Conservation (phyloP, 1,140 invertebrate genomes). For the Zaprionus capensis region DNA sequence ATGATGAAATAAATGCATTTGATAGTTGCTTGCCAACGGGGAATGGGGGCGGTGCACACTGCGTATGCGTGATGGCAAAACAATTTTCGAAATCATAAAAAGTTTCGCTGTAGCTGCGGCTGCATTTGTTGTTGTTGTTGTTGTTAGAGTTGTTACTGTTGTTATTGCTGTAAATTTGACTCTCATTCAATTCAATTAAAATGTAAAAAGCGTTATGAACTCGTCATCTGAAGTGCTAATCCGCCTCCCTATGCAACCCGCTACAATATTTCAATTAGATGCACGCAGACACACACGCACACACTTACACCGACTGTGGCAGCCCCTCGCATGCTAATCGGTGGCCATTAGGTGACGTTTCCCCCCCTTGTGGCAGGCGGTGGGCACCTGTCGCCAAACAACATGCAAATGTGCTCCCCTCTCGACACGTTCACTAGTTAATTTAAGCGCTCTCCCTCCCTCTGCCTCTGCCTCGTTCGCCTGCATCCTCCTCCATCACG, state of each 20-base stretch:
- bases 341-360: constrained; percentile 64
- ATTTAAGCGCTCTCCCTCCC: constrained; percentile 54
- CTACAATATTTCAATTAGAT: constrained; percentile 66
- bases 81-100: constrained; percentile 1
- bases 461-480: constrained; percentile 8
- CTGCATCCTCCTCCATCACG: neutral
- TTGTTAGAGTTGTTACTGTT: too few species aligned
- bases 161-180: constrained; percentile 23
- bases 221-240: constrained; percentile 17
- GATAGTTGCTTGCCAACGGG: constrained; percentile 46
- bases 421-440: constrained; percentile 51
- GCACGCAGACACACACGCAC: constrained; percentile 19
- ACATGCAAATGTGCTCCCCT: constrained; percentile 52
- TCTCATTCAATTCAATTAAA: constrained; percentile 62
- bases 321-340: constrained; percentile 68
- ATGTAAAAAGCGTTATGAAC: constrained; percentile 53
- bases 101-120: neutral
- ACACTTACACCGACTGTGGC: constrained; percentile 5
- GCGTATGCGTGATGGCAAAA: constrained; percentile 31
- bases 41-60: constrained; percentile 3
- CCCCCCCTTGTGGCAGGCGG: constrained; percentile 13
- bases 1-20: constrained; percentile 71
- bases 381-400: constrained; percentile 56
- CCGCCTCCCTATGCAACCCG: neutral
- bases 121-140: too few species aligned